Base-by-base conservation (phyloP, 2,888 invertebrate species). In the Agrotis clavis region DNA sequence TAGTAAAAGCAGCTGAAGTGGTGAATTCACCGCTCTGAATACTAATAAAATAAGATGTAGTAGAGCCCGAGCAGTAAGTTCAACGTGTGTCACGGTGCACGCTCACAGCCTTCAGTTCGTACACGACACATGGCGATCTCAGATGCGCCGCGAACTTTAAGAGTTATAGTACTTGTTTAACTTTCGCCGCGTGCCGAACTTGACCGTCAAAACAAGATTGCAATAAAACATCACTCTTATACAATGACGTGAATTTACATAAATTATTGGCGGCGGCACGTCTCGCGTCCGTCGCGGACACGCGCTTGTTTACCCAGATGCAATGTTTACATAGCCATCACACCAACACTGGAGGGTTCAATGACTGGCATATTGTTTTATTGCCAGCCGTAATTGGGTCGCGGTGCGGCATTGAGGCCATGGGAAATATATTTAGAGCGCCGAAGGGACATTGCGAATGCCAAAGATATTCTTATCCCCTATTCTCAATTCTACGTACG, bases 211-310 rank as follows among this genome's bases (percentile, higher is more conserved):
- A 95, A 93, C 90, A 91, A 93, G 93, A 94, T 92, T 91, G 92
- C 92, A 93, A 94, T 95, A 95, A 95, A 94, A 91, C 94, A 93
- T 95, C 94, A 93, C 89, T 93, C 90, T 94, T 94, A 90, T 92
- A 93, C 94, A 94, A 94, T 95, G 95, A 94, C 91, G 93, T 91
- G 91, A 92, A 95, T 95, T 95, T 94, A 95, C 96, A 96, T 96
- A 96, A 96, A 96, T 95, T 95, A 95, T 95, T 92, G 94, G 92
- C 94, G 94, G 89, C 93, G 92, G 87, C 90, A 87, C 89, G 95
- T 94, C 94, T 92, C 92, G 90, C 86, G 76, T 70, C 81, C 79
- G 75, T 70, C 80, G 78, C 79, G 79, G 77, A 65, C 53, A 45
- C 72, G 73, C 74, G 82, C 82, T 45, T 81, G 90, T 92, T 93